Evolutionary conservation across 2,888 invertebrate genomes (phyloP), one percentile per base, ranked within the genome.

Genomic region (Parapristionchus giblindavisi): DNA sequence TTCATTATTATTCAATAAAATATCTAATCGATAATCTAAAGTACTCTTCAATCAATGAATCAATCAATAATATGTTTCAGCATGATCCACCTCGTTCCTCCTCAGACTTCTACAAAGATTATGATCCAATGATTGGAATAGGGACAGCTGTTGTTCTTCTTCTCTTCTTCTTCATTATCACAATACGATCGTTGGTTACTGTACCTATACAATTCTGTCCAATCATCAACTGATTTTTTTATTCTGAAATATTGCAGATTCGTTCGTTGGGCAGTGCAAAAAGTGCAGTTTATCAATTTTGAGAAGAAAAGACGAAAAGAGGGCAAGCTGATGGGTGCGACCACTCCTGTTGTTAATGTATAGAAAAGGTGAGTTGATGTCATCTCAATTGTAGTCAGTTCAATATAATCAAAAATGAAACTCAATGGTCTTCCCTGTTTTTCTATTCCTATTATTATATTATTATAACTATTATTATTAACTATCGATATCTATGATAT

Each of bases 71-170:
- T 36, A 2, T 29, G 14, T 74, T 79, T 36, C 78, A 83, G 83
- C 78, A 80, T 58, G 76, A 80, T 75, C 85, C 85, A 24, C 83
- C 85, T 51, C 76, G 79, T 38, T 79, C 77, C 29, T 79, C 81
- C 32, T 75, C 76, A 27, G 85, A 86, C 76, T 86, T 86, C 72
- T 85, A 84, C 72, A 75, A 75, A 17, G 76, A 77, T 51, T 86
- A 86, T 74, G 86, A 86, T 75, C 85, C 86, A 48, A 81, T 80
- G 81, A 77, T 86, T 34, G 86, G 86, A 8, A 60, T 86, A 27
- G 85, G 83, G 17, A 86, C 86, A 8, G 86, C 85, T 24, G 78
- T 78, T 3, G 81, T 83, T n/a, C 77, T 86, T n/a, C 75, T 80
- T 56, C 60, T 80, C 21, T 84, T 86, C 75, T 84, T 86, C 77